These are phyloP conservation scores for Ernsta delagoae DNA, from an alignment of 2,888 invertebrate genomes.

Conservation along the genomic window DNA sequence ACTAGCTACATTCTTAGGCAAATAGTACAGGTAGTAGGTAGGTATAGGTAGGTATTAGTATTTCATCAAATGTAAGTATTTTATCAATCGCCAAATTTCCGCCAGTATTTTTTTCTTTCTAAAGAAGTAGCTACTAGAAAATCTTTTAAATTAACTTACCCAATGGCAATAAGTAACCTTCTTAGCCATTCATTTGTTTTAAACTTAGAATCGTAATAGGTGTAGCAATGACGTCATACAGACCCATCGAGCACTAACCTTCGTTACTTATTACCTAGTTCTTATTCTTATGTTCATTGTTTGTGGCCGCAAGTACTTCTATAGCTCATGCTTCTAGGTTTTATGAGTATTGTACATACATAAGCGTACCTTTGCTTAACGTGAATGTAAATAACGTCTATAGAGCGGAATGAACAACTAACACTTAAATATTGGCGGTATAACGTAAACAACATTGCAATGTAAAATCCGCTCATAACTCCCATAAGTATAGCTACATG, in stretches of 20 bases:
- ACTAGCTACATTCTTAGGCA: too few relatives aligned
- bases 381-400: constrained; percentile 18
- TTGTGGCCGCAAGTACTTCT: constrained; percentile 19
- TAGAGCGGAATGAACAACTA: constrained; percentile 5
- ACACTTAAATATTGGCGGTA: not conserved
- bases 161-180: too few relatives aligned
- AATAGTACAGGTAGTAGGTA: too few relatives aligned
- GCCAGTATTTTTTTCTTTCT: too few relatives aligned
- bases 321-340: constrained; percentile 12
- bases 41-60: too few relatives aligned
- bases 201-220: not conserved
- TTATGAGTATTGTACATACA: constrained; percentile 27
- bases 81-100: too few relatives aligned
- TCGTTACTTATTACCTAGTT: too few relatives aligned
- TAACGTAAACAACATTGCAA: not conserved
- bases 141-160: too few relatives aligned
- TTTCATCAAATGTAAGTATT: too few relatives aligned
- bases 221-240: constrained; percentile 4
- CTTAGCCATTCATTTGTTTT: not conserved
- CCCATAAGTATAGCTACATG: not conserved
- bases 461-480: not conserved
- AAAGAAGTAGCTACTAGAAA: too few relatives aligned
- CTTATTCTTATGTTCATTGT: constrained; percentile 36
- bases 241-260: not conserved
- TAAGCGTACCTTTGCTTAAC: constrained; percentile 20